Base-by-base conservation (phyloP, 2,888 invertebrate species). In the Ptilodon capucinus region DNA sequence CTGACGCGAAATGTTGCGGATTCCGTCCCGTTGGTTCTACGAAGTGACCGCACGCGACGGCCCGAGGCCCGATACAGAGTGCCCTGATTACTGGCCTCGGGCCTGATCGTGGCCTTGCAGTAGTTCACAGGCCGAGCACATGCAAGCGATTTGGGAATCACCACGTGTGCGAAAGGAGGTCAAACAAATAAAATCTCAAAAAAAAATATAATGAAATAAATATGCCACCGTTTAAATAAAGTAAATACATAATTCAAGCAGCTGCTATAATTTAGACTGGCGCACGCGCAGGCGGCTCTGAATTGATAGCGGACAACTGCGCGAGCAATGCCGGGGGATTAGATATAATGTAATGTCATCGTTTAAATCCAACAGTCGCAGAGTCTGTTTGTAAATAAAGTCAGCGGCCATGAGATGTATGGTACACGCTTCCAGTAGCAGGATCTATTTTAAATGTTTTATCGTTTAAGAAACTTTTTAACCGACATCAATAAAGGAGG, bases 31-130 rank as follows among this genome's bases (percentile, higher is more conserved):
- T 60, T 65, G 58, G 42, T 66, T 65, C 65, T 40, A 38, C 43
- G 64, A 66, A 63, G 18, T 46, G 63, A 39, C 66, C 64, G 51
- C 66, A 51, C 65, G 44, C 45, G 40, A 19, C 40, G 51, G 36
- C 17, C 46, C n/a, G n/a, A n/a, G n/a, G 43, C 32, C 40, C 44
- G 32, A 42, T 43, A 30, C 36, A 35, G 14, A 32, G 13, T 32
- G n/a, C 32, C 5, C 4, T 30, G 6, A 14, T n/a, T 28, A n/a
- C n/a, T n/a, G n/a, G n/a, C n/a, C n/a, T n/a, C n/a, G n/a, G n/a
- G n/a, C n/a, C n/a, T 28, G 28, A n/a, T 28, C 6, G 8, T 32
- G 14, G 14, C 32, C 32, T 32, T 32, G 32, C 32, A n/a, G n/a
- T n/a, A n/a, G n/a, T n/a, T n/a, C n/a, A n/a, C n/a, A n/a, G n/a